Base-by-base conservation (phyloP, 30 jellyfish, hydroid and myxozoan genomes). In the Pelagia noctiluca region DNA sequence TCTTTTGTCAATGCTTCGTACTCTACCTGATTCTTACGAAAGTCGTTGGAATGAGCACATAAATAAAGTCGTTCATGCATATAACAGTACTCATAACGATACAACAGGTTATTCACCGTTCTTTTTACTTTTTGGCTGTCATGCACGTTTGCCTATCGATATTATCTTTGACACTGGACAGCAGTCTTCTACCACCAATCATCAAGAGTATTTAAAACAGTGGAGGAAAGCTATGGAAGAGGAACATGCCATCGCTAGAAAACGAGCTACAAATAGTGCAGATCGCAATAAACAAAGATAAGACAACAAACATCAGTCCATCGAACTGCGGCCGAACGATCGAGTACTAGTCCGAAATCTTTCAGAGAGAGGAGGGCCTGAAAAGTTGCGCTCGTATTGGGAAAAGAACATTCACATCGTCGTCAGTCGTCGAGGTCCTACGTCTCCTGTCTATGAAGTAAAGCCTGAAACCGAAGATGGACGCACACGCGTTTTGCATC, bases 91-190 rank as follows among this genome's bases (percentile, higher is more conserved):
- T 12, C 19, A 30, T 5, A 32, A 31, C 5, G 77, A 18, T 38
- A 11, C 82, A 57, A 28, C 94, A 7, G 89, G 74, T 2, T 70
- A 26, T 35, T 70, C 73, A 2, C 94, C 94, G 1, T 60, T 36
- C 62, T 84, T 35, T 32, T 21, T 84, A 12, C 70, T 70, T 29
- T 71, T 70, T 70, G 89, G 94, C 22, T 35, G 86, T 1, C 67
- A 46, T 23, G 76, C 92, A 48, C 23, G 77, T 7, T 35, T 82
- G 26, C 90, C 90, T 12, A 73, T 73, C 29, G 72, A 73, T 49
- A 24, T 73, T 25, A 13, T 73, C 3, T 73, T 49, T 37, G 37
- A 62, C 25, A 24, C 33, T 11, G 66, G 54, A 0, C 88, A 19
- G 1, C 25, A 63, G 21, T 10, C 53, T 1, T 16, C n/a, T 34